Evolutionary conservation across 37 sponge, comb jelly and placozoan species (phyloP).

Genomic region (Geodia barretti): DNA sequence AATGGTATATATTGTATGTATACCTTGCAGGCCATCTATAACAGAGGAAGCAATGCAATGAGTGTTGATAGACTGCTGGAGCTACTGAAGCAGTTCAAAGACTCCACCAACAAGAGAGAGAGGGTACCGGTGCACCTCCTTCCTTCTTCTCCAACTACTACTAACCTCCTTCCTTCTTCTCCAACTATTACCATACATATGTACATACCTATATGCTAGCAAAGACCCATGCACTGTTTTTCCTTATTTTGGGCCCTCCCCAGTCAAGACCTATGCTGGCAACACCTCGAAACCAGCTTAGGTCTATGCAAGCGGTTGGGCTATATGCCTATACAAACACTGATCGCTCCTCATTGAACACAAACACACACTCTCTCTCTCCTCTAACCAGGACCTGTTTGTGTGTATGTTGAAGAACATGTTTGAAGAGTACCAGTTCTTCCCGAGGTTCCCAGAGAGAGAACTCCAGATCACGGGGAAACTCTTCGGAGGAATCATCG

Average conservation of each 20-base stretch:
- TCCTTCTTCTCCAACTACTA: neutral
- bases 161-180: neutral
- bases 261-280: too few relatives aligned
- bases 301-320: too few relatives aligned
- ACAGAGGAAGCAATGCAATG: slow-evolving; percentile 64
- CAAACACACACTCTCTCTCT: neutral
- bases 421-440: slow-evolving; percentile 99
- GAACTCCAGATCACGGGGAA: slow-evolving; percentile 96
- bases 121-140: slow-evolving; percentile 28
- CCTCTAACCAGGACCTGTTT: slow-evolving; percentile 90
- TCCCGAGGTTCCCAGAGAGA: slow-evolving; percentile 96
- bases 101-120: slow-evolving; percentile 80
- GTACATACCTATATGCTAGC: too few relatives aligned
- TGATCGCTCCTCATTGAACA: too few relatives aligned
- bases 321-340: too few relatives aligned
- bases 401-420: slow-evolving; percentile 94
- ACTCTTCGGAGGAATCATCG: slow-evolving; percentile 98
- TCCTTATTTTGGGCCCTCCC: too few relatives aligned
- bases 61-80: slow-evolving; percentile 84
- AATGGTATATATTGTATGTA: neutral
- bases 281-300: too few relatives aligned
- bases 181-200: too few relatives aligned
- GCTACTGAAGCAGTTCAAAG: slow-evolving; percentile 85
- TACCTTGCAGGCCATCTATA: slow-evolving; percentile 61
- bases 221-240: too few relatives aligned